A percentile compares a stretch with the other conserved stretches of the same genome.
Evolutionary conservation across 2,797 vertebrate genomes (phyloP).

Genomic region (Lepilemur septentrionalis): DNA sequence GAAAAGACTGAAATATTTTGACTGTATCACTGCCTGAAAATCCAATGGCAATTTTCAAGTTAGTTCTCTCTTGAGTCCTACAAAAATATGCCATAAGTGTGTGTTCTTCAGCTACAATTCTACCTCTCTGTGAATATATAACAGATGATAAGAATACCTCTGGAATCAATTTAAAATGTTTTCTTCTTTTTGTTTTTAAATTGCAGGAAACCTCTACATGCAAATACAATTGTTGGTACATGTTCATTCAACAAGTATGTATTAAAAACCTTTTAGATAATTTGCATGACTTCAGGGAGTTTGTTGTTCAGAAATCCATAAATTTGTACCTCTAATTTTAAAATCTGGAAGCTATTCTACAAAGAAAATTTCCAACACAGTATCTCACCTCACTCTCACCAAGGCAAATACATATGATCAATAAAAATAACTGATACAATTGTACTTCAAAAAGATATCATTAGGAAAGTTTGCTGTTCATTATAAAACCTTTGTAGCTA

Average conservation of each 20-base stretch:
- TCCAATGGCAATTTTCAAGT: not conserved
- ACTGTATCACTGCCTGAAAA: not conserved
- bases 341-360: not conserved
- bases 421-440: slow-evolving; percentile 18
- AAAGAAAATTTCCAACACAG: not conserved
- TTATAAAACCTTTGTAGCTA: not conserved
- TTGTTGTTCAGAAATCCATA: slow-evolving; percentile 16
- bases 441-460: not conserved
- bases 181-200: not conserved
- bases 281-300: not conserved
- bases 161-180: not conserved
- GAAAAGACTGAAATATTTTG: slow-evolving; percentile 5
- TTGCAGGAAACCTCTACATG: not conserved
- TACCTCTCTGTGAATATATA: not conserved
- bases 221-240: not conserved
- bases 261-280: not conserved
- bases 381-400: not conserved
- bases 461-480: not conserved
- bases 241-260: not conserved
- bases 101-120: not conserved
- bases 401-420: not conserved
- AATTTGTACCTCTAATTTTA: not conserved
- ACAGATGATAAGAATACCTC: not conserved
- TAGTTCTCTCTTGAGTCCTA: not conserved
- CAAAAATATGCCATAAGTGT: not conserved